Base-by-base conservation (phyloP, 2,888 invertebrate genomes). In the Drosophila borborema region DNA sequence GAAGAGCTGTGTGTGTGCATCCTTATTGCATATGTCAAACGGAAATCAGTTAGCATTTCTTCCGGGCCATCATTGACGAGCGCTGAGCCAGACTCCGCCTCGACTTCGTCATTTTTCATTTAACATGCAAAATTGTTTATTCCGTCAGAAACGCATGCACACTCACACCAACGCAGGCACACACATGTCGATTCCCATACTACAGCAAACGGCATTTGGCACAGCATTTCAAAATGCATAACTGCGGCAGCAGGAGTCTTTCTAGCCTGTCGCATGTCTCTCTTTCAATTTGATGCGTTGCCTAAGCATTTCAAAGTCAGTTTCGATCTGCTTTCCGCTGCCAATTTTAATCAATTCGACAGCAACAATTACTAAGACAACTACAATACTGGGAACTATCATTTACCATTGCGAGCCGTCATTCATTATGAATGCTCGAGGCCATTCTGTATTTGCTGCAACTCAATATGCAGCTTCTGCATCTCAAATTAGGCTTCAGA, bases 341-440 rank as follows among this genome's bases (percentile, higher is more conserved):
- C 69, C 82, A 72, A 74, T 80, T 89, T 80, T 70, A 85, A 86
- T 87, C 85, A 80, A 89, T 77, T 82, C 82, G 70, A 82, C 75
- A 56, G 20, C 67, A 65, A 31, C 55, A 62, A 56, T 28, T 64
- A 40, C 43, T 28, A 40, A 51, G 56, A 31, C 28, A 64, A n/a
- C 41, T 45, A 16, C 38, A 38, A 16, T 12, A 14, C 60, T 34
- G 51, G 7, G 2, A 34, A 12, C 10, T n/a, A n/a, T 49, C 31
- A 49, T 31, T n/a, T 31, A 9, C 28, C 36, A 12, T 38, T 34
- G 31, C 6, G 46, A 16, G 16, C 31, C 18, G 12, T 12, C 49
- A 51, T 31, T 51, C 49, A 51, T 18, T 34, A n/a, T 10, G n/a
- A 7, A 6, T 31, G 49, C 49, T 34, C 12, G 1, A 3, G 34